Evolutionary conservation across 2,797 vertebrate genomes (phyloP), one percentile per base, ranked within the genome.

Genomic region (Myotis planiceps): DNA sequence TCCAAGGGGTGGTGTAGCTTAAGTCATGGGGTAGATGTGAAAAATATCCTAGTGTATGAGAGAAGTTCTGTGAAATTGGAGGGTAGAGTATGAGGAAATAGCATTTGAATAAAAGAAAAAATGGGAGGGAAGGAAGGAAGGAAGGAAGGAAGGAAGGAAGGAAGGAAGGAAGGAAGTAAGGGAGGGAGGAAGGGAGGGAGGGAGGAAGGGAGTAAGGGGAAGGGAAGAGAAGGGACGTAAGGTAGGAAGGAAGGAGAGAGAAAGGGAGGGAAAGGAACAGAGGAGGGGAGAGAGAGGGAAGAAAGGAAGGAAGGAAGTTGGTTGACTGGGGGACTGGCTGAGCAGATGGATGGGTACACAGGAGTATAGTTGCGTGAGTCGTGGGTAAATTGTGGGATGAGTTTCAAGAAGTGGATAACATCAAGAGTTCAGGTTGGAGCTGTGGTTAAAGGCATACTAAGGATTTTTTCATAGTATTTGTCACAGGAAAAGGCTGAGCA

Each of bases 141-240:
- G 29, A 34, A 16, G n/a, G 1, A 25, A 7, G n/a, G 25, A 10
- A 27, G 8, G 23, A 9, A 42, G 6, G 6, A 16, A 19, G 10
- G 15, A 32, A n/a, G 4, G 2, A 3, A 39, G 37, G n/a, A n/a
- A n/a, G n/a, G n/a, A n/a, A n/a, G n/a, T n/a, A n/a, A n/a, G 27
- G 10, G 1, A 55, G 45, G 14, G 7, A 29, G 32, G 5, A 0
- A 16, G 4, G 2, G 10, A 51, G 19, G 1, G 9, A 55, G 4
- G 16, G 1, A 15, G 8, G 16, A 14, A 51, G 25, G 13, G 1
- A 5, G 3, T 1, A 37, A 37, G 34, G 34, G 1, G n/a, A 39
- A 32, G 7, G n/a, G 25, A 15, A 27, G 8, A 13, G 23, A 9
- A 42, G 4, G 6, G 16, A 14, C 6, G 37, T 5, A 39, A 39